These are phyloP conservation scores for Omphaloscelis lunosa DNA, from an alignment of 2,888 invertebrate genomes.

Conservation along the genomic window DNA sequence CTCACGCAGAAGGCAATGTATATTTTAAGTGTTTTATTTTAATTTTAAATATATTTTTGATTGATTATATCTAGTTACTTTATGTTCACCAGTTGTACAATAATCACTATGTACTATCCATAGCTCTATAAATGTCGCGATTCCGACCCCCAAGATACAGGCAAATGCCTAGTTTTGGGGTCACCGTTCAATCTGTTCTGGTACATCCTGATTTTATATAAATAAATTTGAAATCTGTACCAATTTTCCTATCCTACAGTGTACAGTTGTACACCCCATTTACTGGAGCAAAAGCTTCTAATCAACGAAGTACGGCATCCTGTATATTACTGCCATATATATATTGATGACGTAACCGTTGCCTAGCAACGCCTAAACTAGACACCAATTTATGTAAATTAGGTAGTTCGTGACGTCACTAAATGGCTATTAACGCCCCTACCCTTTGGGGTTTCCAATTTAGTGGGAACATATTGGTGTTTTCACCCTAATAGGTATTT, in stretches of 20 bases:
- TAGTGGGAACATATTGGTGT: constrained; percentile 39
- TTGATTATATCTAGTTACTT: too few species aligned
- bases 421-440: constrained; percentile 48
- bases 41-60: too few species aligned
- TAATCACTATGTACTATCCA: too few species aligned
- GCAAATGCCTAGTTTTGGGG: not conserved
- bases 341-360: constrained; percentile 65
- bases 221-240: too few species aligned
- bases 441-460: constrained; percentile 39
- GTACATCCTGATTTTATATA: not conserved
- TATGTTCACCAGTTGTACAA: too few species aligned
- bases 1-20: too few species aligned
- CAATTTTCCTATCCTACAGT: constrained; percentile 37
- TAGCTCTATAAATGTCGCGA: too few species aligned
- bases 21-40: too few species aligned
- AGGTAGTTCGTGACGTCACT: constrained; percentile 57
- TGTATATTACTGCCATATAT: constrained; percentile 62
- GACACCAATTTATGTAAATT: constrained; percentile 64
- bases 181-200: not conserved
- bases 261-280: constrained; percentile 46
- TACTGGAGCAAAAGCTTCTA: constrained; percentile 58
- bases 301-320: constrained; percentile 69
- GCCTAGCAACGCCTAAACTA: constrained; percentile 66
- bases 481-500: constrained; percentile 12
- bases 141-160: not conserved